Evolutionary conservation across 2,797 vertebrate species (phyloP), one percentile per base, ranked within the genome.

Genomic region (Scomberomorus guttatus): DNA sequence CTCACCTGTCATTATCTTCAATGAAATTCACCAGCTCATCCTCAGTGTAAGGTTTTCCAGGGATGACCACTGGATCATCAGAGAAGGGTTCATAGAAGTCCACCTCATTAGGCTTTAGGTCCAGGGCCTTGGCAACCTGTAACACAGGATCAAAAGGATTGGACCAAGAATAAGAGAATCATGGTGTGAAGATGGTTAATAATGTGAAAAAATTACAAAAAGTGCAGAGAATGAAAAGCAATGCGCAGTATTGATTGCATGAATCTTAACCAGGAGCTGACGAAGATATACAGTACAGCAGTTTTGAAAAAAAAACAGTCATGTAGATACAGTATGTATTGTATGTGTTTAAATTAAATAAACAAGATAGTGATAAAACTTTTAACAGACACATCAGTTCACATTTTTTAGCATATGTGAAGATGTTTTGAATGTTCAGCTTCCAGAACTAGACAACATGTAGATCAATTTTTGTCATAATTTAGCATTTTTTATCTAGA

Each of bases 21-120:
- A 98, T 95, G 51, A 96, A 98, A 22, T 85, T 92, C 79, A 98
- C 96, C 50, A 98, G 96, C 84, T 98, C 97, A 3, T 97, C 94
- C 84, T 97, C 95, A 1, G 95, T 89, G 88, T 96, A 97, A 85
- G 97, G 96, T 71, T 97, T 97, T 91, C 96, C 96, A 12, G 97
- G 97, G 85, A 98, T 95, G 76, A 96, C 94, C 44, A 96, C 73
- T 0, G 97, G 96, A 34, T 97, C 91, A 1, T 97, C 96, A 75
- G 95, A 95, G 92, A 98, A 98, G 60, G 97, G 97, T 79, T 98
- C 97, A 0, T 98, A 98, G 90, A 97, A 98, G 84, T 98, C 97
- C 0, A 98, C 96, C 84, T 98, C 96, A 6, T 98, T 97, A 32
- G 97, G 67, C 90, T 96, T 97, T 82, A 98, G 89, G 1, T 95